Percentiles rank a stretch among this genome's conserved stretches.
These are phyloP conservation scores for Ernsta delagoae DNA, from an alignment of 2,888 invertebrate species.

Conservation along the genomic window DNA sequence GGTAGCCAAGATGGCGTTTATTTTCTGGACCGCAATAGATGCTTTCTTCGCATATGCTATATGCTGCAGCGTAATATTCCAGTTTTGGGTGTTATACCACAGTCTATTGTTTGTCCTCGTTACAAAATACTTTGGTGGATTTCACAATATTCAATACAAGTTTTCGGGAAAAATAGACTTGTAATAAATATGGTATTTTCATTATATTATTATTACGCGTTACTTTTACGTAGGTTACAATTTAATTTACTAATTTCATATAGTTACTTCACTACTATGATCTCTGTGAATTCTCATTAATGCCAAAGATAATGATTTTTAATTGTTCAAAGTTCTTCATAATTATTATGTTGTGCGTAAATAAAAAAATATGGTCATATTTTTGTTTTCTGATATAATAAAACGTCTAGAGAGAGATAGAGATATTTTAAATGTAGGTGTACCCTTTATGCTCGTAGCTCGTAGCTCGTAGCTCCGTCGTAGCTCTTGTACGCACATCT, in stretches of 20 bases:
- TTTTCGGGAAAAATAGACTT: conserved; percentile 57
- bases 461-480: too few relatives aligned
- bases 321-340: not conserved
- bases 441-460: too few relatives aligned
- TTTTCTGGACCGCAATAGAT: conserved; percentile 88
- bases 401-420: too few relatives aligned
- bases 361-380: too few relatives aligned
- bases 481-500: too few relatives aligned
- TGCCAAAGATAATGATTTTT: conserved; percentile 40
- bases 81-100: conserved; percentile 83
- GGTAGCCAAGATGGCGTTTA: conserved; percentile 75
- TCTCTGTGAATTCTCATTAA: conserved; percentile 44
- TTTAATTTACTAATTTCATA: not conserved
- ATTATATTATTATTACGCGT: too few relatives aligned
- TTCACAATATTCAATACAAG: conserved; percentile 85
- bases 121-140: conserved; percentile 84
- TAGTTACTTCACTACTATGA: too few relatives aligned
- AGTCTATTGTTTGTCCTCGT: conserved; percentile 81
- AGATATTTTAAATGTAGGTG: too few relatives aligned
- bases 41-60: conserved; percentile 74
- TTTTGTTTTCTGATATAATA: too few relatives aligned
- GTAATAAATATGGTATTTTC: too few relatives aligned
- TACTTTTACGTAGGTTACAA: not conserved
- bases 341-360: too few relatives aligned
- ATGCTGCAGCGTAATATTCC: conserved; percentile 69